phyloP scores from a whole-genome alignment of 1,140 invertebrate genomes.

The Lordiphosa clarofinis region DNA sequence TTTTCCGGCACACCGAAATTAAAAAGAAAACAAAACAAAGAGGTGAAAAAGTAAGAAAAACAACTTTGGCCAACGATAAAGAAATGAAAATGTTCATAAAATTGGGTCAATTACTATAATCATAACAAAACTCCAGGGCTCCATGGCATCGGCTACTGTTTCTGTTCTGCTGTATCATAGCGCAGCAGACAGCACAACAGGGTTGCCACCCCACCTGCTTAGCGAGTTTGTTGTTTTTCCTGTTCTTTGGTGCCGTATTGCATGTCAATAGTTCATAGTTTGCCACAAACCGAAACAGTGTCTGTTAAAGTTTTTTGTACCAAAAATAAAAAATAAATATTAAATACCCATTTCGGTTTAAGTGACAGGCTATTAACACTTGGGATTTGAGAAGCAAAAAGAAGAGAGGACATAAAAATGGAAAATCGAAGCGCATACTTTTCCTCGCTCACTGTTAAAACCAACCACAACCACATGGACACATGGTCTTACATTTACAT shows the following conservation, averaged over 20 bases:
- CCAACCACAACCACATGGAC: too few relatives aligned
- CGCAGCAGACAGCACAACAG: neutral
- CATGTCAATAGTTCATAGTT: slow-evolving; percentile 58
- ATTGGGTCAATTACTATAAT: slow-evolving; percentile 59
- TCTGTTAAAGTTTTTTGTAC: slow-evolving; percentile 6
- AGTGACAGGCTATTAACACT: too few relatives aligned
- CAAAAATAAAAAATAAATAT: neutral
- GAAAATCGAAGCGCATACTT: too few relatives aligned
- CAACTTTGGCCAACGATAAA: slow-evolving; percentile 5
- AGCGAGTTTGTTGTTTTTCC: neutral
- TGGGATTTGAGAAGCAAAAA: too few relatives aligned
- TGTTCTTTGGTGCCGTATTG: slow-evolving; percentile 27
- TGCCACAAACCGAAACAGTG: slow-evolving; percentile 5
- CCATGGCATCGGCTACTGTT: slow-evolving; percentile 20
- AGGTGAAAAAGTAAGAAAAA: slow-evolving; percentile 15
- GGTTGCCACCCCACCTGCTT: too few relatives aligned
- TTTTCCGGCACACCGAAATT: slow-evolving; percentile 15
- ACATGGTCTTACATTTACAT: too few relatives aligned
- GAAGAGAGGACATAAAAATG: too few relatives aligned
- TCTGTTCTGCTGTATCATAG: neutral
- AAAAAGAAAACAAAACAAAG: slow-evolving; percentile 1
- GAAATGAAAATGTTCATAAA: slow-evolving; percentile 29
- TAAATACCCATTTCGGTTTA: too few relatives aligned
- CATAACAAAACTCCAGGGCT: slow-evolving; percentile 33
- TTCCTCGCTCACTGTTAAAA: too few relatives aligned